Evolutionary conservation across 2,113 vertebrate genomes (phyloP).

Genomic region (Eubucco bourcierii): DNA sequence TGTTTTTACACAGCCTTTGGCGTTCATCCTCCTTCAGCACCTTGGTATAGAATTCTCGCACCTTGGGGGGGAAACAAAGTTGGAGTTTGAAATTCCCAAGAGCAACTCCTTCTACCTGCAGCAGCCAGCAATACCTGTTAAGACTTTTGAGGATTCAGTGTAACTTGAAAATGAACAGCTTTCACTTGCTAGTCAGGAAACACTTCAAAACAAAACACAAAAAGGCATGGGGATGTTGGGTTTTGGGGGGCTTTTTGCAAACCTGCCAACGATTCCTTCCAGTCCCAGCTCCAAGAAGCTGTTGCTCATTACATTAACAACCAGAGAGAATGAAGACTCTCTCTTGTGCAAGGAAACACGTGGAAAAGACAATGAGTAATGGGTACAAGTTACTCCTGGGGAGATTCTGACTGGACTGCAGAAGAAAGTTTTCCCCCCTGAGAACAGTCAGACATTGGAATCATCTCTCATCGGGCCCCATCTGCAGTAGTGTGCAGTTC

Average conservation of each 20-base stretch:
- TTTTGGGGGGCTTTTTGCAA: background rate
- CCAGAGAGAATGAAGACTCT: too few relatives aligned
- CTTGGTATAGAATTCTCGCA: slow-evolving; percentile 82
- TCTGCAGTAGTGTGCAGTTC: too few relatives aligned
- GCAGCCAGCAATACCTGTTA: background rate
- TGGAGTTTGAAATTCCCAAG: background rate
- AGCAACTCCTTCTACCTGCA: background rate
- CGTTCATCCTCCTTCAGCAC: slow-evolving; percentile 88
- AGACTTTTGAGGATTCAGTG: background rate
- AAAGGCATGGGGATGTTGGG: background rate
- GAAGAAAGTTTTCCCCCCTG: too few relatives aligned
- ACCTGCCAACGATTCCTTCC: background rate
- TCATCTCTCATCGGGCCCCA: too few relatives aligned
- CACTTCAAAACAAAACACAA: background rate
- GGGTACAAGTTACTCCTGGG: too few relatives aligned
- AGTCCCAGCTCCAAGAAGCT: background rate
- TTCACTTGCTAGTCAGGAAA: background rate
- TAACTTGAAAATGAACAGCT: background rate
- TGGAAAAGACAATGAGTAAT: too few relatives aligned
- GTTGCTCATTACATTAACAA: background rate
- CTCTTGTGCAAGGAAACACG: too few relatives aligned
- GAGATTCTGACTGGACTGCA: too few relatives aligned
- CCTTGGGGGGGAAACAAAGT: slow-evolving; percentile 66
- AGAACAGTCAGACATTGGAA: too few relatives aligned
- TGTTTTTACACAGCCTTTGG: slow-evolving; percentile 86